Conservation (phyloP, 2,888 invertebrate genomes). For the Octodonta nipae region DNA sequence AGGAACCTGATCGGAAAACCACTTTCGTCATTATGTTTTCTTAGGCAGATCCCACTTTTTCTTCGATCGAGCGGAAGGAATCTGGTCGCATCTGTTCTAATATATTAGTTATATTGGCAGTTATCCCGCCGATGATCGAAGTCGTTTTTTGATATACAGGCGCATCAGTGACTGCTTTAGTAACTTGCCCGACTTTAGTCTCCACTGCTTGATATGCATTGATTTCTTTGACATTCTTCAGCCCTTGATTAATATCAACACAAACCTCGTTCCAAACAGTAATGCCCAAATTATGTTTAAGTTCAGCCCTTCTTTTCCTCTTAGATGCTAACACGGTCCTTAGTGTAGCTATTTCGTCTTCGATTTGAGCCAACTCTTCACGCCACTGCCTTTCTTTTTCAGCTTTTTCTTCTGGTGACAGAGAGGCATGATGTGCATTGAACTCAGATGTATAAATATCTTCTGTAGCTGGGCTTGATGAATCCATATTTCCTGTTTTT, state of each 20-base stretch:
- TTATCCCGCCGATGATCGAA: constrained; percentile 78
- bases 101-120: constrained; percentile 73
- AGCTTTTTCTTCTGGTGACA: constrained; percentile 68
- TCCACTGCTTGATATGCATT: constrained; percentile 81
- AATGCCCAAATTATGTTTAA: constrained; percentile 91
- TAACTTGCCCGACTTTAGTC: constrained; percentile 69
- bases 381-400: constrained; percentile 74
- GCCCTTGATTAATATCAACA: constrained; percentile 86
- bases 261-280: constrained; percentile 94
- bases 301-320: constrained; percentile 63
- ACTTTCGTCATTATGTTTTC: constrained; percentile 94
- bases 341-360: constrained; percentile 92
- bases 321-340: constrained; percentile 88
- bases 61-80: constrained; percentile 95
- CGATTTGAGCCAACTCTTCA: constrained; percentile 58
- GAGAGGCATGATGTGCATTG: too few relatives aligned
- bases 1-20: constrained; percentile 77
- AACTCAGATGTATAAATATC: too few relatives aligned
- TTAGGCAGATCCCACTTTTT: constrained; percentile 87
- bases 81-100: constrained; percentile 92
- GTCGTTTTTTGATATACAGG: constrained; percentile 89
- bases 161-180: constrained; percentile 68
- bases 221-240: constrained; percentile 90
- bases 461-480: too few relatives aligned
- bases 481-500: too few relatives aligned